Percentiles rank a stretch among this genome's conserved stretches.
These are phyloP conservation scores for Tonatia bakeri DNA, from an alignment of 2,113 vertebrate species.

Conservation along the genomic window DNA sequence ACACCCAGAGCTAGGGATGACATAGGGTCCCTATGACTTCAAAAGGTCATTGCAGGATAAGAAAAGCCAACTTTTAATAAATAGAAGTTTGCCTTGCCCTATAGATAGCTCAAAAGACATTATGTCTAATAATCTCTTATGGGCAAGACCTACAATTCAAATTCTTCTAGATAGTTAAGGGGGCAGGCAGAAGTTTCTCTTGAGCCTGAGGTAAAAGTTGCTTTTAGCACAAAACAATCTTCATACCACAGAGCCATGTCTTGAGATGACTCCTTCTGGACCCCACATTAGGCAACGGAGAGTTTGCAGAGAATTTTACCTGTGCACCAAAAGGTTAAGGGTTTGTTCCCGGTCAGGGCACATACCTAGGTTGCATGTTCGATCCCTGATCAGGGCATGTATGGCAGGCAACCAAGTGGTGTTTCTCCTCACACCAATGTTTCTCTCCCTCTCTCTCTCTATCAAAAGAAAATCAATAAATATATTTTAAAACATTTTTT, in stretches of 20 bases:
- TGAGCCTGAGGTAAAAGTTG: not conserved
- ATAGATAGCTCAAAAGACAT: not conserved
- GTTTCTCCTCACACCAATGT: no score
- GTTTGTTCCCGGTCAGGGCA: no score
- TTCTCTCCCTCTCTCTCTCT: no score
- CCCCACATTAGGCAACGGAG: not conserved
- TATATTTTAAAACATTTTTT: not conserved
- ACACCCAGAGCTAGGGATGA: not conserved
- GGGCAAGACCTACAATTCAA: not conserved
- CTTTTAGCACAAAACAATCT: not conserved
- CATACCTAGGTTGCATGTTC: no score
- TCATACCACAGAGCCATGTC: not conserved
- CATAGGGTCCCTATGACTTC: not conserved
- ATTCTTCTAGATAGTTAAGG: not conserved
- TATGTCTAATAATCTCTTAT: not conserved
- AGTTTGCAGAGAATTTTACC: not conserved
- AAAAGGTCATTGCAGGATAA: not conserved
- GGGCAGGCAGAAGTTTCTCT: not conserved
- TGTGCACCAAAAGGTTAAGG: no score
- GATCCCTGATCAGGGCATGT: no score
- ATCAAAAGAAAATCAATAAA: no score
- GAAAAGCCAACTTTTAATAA: not conserved
- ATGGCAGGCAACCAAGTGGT: no score
- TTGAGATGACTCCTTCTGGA: not conserved
- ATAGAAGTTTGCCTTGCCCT: not conserved